Conservation (phyloP, 1,140 invertebrate species). For the Lucilia cuprina region DNA sequence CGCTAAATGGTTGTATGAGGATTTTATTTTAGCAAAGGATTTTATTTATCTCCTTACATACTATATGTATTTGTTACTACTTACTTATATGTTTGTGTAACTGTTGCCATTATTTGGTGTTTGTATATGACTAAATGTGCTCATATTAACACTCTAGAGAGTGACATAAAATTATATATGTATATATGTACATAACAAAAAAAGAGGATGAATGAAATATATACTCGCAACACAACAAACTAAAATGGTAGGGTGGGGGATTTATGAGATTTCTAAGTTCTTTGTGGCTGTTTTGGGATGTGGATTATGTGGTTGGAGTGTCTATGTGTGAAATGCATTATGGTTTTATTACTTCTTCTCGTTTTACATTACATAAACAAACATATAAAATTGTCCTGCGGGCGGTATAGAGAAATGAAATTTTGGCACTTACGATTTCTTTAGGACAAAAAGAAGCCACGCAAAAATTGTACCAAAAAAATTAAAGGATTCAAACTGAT, state of each 20-base stretch:
- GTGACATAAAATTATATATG: neutral
- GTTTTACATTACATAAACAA: neutral
- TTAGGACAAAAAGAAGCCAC: too few species aligned
- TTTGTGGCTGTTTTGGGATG: conserved; percentile 29
- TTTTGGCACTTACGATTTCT: too few species aligned
- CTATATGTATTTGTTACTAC: neutral
- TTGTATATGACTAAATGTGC: neutral
- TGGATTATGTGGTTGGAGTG: conserved; percentile 24
- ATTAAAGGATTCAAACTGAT: too few species aligned
- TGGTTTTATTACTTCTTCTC: conserved; percentile 12
- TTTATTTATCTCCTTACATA: neutral
- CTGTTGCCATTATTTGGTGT: neutral
- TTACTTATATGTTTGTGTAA: neutral
- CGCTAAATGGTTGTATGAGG: conserved; percentile 25
- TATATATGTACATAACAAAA: neutral
- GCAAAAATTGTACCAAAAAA: too few species aligned
- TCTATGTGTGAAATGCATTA: conserved; percentile 30
- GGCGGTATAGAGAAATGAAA: too few species aligned
- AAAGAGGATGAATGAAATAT: neutral
- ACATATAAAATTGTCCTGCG: neutral
- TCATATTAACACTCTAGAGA: neutral
- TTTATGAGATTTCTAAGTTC: conserved; percentile 30
- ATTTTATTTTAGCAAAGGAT: neutral
- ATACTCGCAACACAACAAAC: neutral
- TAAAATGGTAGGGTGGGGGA: conserved; percentile 6